These are phyloP conservation scores for Macrophya alboannulata DNA, from an alignment of 2,888 invertebrate genomes.

Conservation along the genomic window DNA sequence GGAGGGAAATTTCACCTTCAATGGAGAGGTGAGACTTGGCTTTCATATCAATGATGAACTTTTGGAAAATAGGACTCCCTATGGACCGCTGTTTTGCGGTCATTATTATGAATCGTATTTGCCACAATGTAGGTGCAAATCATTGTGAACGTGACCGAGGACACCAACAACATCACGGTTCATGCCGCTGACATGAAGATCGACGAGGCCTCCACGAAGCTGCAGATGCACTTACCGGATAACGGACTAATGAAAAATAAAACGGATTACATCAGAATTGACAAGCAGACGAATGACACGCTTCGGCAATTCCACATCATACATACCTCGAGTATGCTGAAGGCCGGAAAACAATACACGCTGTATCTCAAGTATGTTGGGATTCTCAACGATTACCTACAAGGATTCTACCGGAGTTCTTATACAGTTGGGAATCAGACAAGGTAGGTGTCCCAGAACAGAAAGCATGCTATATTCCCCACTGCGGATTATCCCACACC, in stretches of 20 bases:
- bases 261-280: conserved; percentile 77
- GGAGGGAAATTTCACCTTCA: conserved; percentile 90
- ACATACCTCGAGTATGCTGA: conserved; percentile 83
- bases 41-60: neutral
- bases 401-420: conserved; percentile 92
- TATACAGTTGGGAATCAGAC: conserved; percentile 87
- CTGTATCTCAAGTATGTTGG: conserved; percentile 88
- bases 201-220: conserved; percentile 82
- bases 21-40: conserved; percentile 81
- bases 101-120: neutral
- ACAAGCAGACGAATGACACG: conserved; percentile 82
- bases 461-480: neutral
- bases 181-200: conserved; percentile 89
- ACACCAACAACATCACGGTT: conserved; percentile 87
- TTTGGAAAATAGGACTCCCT: neutral
- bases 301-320: conserved; percentile 88
- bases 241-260: conserved; percentile 58
- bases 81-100: neutral
- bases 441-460: conserved; percentile 82
- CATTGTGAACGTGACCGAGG: conserved; percentile 83
- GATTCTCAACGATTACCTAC: conserved; percentile 87
- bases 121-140: conserved; percentile 81
- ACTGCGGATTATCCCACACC: neutral
- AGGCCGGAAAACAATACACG: conserved; percentile 84
- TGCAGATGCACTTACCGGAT: conserved; percentile 75